Percentiles rank a stretch among this genome's conserved stretches.
phyloP scores from a whole-genome alignment of 1,140 invertebrate genomes.

The Oscheius sp. region DNA sequence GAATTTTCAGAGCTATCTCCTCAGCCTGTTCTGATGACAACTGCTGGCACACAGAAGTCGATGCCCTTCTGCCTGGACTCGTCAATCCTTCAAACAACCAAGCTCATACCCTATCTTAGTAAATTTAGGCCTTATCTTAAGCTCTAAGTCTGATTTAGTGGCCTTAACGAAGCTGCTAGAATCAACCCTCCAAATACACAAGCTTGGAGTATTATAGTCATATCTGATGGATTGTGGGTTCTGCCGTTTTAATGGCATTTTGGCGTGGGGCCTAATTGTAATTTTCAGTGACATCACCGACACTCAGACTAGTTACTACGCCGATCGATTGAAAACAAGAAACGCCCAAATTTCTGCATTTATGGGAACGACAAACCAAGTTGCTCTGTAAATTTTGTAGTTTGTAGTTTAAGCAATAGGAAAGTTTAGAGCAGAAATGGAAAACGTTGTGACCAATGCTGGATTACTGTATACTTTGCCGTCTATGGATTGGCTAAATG shows the following conservation, averaged over 20 bases:
- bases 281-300: conserved; percentile 21
- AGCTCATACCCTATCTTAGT: conserved; percentile 6
- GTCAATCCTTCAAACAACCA: conserved; percentile 3
- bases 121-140: neutral
- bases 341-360: conserved; percentile 1
- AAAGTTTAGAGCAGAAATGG: neutral
- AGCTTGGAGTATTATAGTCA: conserved; percentile 14
- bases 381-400: too few relatives aligned
- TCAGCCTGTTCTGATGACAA: neutral
- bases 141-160: neutral
- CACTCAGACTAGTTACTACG: neutral
- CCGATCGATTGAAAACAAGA: conserved; percentile 5
- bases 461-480: neutral
- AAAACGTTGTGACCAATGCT: neutral
- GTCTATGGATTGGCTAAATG: neutral
- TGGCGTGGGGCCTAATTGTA: neutral
- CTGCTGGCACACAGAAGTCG: neutral
- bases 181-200: neutral
- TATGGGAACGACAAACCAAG: conserved; percentile 11
- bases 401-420: too few relatives aligned
- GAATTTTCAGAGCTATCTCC: neutral
- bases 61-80: neutral
- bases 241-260: too few relatives aligned
- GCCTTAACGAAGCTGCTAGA: neutral
- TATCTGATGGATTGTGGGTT: conserved; percentile 24